Base-by-base conservation (phyloP, 2,113 vertebrate genomes). In the Plestiodon gilberti region DNA sequence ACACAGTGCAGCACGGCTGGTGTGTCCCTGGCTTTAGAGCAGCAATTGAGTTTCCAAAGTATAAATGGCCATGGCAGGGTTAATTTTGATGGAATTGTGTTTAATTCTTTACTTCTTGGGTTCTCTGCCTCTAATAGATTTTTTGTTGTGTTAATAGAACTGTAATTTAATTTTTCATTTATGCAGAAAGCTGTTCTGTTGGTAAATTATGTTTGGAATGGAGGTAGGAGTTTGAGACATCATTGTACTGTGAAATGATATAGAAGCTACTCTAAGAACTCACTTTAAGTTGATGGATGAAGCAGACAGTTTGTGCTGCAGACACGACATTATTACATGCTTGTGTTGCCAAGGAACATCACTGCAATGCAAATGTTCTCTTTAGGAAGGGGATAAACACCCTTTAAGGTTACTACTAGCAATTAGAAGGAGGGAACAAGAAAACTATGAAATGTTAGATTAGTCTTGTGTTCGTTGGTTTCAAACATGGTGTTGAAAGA, bases 341-440 rank as follows among this genome's bases (percentile, higher is more conserved):
- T 91, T 85, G 82, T 5, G 30, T 93, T 89, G 69, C 71, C 62
- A 78, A 87, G 92, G 90, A 87, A 92, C 93, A 35, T 78, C 84
- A 89, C 80, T 82, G 71, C 18, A 67, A 77, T 83, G 82, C 6
- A 76, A 90, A 82, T 84, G 25, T 82, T 91, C 90, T 2, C 70
- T 86, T 87, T 91, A 81, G 22, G 82, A 85, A 89, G 25, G 4
- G 81, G 15, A 48, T 86, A 55, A 64, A 0, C 8, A 86, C 0
- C 13, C 59, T 80, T 52, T 83, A 81, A 38, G 85, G 78, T 86
- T 75, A 86, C 78, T 55, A 81, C 57, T 81, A 11, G 85, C 59
- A 81, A 81, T 87, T 87, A 87, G 70, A 81, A 81, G 7, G 74
- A n/a, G 40, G 15, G 25, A 81, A 65, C 61, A 81, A 25, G 82